A percentile compares a stretch with the other conserved stretches of the same genome.
These are phyloP conservation scores for Lithophane ornitopus DNA, from an alignment of 2,888 invertebrate genomes.

Conservation along the genomic window DNA sequence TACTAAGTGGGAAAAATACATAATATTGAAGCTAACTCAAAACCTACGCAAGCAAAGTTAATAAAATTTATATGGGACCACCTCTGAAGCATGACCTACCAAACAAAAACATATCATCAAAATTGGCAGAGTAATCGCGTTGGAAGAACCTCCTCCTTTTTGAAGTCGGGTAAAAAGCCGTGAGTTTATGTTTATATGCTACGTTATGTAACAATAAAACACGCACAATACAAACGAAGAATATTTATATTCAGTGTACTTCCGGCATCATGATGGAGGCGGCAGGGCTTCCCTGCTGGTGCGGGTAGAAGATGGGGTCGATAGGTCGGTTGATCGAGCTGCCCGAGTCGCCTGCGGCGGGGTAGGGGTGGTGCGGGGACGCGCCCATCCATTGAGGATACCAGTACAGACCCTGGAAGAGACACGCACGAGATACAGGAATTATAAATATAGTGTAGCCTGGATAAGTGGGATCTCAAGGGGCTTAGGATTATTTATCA, in stretches of 20 bases:
- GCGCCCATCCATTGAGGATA: constrained; percentile 89
- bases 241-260: constrained; percentile 43
- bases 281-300: constrained; percentile 66
- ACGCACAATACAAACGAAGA: constrained; percentile 13
- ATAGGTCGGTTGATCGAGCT: constrained; percentile 42
- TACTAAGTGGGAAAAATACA: too few relatives aligned
- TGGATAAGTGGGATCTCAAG: too few relatives aligned
- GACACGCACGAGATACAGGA: not conserved
- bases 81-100: too few relatives aligned
- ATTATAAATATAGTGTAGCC: not conserved
- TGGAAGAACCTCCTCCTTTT: too few relatives aligned
- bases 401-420: constrained; percentile 85
- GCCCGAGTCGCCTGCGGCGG: constrained; percentile 73
- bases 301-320: constrained; percentile 75
- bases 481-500: too few relatives aligned
- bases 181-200: not conserved
- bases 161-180: not conserved
- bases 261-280: constrained; percentile 53
- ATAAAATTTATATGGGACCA: too few relatives aligned
- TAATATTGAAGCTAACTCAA: too few relatives aligned
- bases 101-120: too few relatives aligned
- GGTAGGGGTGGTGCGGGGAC: constrained; percentile 85
- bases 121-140: too few relatives aligned
- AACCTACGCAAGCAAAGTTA: too few relatives aligned
- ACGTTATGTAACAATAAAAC: constrained; percentile 4